phyloP scores from a whole-genome alignment of 2,113 vertebrate species.

The Elephas maximus region DNA sequence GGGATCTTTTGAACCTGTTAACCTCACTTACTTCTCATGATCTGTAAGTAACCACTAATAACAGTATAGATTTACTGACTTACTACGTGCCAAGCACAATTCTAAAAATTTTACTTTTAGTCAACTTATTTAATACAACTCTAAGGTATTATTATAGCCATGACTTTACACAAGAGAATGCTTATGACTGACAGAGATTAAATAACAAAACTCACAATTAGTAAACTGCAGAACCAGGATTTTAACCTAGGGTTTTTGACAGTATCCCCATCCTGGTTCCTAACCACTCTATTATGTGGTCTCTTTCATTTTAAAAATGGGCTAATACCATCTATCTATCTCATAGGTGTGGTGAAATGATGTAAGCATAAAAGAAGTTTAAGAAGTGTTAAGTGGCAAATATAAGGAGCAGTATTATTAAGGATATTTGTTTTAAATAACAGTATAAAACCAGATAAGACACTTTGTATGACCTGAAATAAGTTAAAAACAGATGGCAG shows the following conservation, averaged over 20 bases:
- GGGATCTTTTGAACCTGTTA: background rate
- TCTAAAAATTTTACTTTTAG: conserved; percentile 25
- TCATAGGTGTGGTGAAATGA: background rate
- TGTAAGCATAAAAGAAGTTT: conserved; percentile 3
- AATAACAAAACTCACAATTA: conserved; percentile 15
- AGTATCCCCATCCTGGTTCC: background rate
- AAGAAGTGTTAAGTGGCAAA: background rate
- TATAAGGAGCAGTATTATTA: conserved; percentile 11
- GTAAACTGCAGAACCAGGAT: background rate
- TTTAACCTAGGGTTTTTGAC: background rate
- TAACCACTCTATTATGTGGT: background rate
- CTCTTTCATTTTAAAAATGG: conserved; percentile 12
- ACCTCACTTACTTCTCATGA: background rate
- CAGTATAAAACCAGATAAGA: background rate
- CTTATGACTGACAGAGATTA: background rate
- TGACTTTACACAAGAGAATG: background rate
- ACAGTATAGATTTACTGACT: background rate
- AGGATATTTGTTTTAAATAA: conserved; percentile 25
- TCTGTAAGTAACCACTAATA: background rate
- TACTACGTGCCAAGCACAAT: background rate
- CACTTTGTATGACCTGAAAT: background rate
- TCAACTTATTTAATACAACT: conserved; percentile 11
- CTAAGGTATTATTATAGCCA: background rate
- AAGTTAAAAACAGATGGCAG: background rate
- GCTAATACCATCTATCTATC: background rate